Conservation (phyloP, 2,888 invertebrate species). For the Oligia latruncula region DNA sequence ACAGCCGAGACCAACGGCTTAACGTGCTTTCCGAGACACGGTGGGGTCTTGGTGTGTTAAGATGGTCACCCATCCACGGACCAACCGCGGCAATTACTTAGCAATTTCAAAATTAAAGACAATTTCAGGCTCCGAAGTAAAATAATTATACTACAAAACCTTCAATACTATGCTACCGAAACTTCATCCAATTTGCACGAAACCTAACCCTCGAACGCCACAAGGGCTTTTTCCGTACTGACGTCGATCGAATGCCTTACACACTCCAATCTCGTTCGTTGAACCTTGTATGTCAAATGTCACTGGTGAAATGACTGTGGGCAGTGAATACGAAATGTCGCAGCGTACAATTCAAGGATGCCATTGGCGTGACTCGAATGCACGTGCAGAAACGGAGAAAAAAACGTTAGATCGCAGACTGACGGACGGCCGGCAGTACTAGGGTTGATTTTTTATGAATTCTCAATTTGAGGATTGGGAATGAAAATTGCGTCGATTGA, state of each 20-base stretch:
- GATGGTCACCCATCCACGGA: too few species aligned
- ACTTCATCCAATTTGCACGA: neutral
- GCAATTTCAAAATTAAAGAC: neutral
- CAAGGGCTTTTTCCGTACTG: slow-evolving; percentile 28
- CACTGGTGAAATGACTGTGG: slow-evolving; percentile 77
- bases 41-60: too few species aligned
- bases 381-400: slow-evolving; percentile 49
- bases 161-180: neutral
- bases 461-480: neutral
- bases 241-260: slow-evolving; percentile 40
- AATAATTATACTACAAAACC: neutral
- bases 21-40: too few species aligned
- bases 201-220: slow-evolving; percentile 25
- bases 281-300: slow-evolving; percentile 78
- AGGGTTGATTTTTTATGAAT: slow-evolving; percentile 24
- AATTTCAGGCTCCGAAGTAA: neutral
- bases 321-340: slow-evolving; percentile 77
- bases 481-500: slow-evolving; percentile 10
- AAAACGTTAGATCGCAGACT: slow-evolving; percentile 31
- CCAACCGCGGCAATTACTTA: too few species aligned
- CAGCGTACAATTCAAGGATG: slow-evolving; percentile 71
- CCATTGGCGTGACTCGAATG: slow-evolving; percentile 83
- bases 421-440: slow-evolving; percentile 18
- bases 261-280: slow-evolving; percentile 67
- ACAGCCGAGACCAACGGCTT: too few species aligned